Percentiles rank a stretch among this genome's conserved stretches.
These are phyloP conservation scores for Drosophila koepferae DNA, from an alignment of 2,888 invertebrate species.

Conservation along the genomic window DNA sequence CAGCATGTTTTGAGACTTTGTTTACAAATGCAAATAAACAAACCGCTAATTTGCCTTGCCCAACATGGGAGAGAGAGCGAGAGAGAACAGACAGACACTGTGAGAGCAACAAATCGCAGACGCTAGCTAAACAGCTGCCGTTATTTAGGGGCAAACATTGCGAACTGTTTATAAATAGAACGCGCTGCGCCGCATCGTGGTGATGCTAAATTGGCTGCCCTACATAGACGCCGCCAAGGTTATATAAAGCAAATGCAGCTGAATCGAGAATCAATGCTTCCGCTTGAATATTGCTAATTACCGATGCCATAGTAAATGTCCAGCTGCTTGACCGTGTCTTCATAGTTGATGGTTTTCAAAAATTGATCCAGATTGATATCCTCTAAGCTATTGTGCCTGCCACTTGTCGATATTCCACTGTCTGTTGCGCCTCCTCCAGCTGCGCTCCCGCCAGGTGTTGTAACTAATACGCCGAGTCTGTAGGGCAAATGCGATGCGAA, in stretches of 20 bases:
- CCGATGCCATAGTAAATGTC: conserved; percentile 98
- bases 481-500: background rate
- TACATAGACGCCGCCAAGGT: conserved; percentile 63
- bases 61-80: background rate
- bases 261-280: conserved; percentile 4
- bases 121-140: conserved; percentile 34
- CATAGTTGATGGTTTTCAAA: conserved; percentile 93
- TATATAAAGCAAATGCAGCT: conserved; percentile 59
- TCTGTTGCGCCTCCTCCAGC: conserved; percentile 53
- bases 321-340: conserved; percentile 94
- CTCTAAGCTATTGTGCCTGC: conserved; percentile 89
- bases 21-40: conserved; percentile 71
- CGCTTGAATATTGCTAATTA: conserved; percentile 83
- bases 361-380: conserved; percentile 92
- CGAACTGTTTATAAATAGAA: conserved; percentile 65
- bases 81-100: background rate
- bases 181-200: conserved; percentile 26
- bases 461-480: conserved; percentile 74
- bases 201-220: conserved; percentile 69
- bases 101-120: conserved; percentile 13
- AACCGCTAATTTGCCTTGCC: conserved; percentile 41
- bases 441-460: conserved; percentile 69
- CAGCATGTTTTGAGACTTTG: conserved; percentile 27
- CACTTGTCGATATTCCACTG: conserved; percentile 69
- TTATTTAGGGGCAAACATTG: conserved; percentile 39